Evolutionary conservation across 2,113 vertebrate genomes (phyloP).

Genomic region (Gopherus flavomarginatus): DNA sequence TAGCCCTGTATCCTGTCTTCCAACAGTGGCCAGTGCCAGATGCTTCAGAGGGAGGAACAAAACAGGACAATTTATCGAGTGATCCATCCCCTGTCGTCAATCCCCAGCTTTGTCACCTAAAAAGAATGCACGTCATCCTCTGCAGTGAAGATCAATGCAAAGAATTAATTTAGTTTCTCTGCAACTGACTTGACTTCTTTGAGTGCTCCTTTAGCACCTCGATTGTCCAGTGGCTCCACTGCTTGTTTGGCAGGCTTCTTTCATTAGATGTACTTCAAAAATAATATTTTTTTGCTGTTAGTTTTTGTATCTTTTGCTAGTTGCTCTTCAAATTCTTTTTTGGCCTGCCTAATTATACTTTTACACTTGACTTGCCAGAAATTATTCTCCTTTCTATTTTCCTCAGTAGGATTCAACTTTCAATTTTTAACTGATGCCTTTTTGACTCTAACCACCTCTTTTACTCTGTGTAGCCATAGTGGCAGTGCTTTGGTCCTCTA

Average conservation of each 20-base stretch:
- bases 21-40: no score
- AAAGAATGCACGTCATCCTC: background rate
- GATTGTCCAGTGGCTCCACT: background rate
- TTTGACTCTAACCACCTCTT: background rate
- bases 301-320: background rate
- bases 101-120: background rate
- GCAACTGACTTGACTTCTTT: background rate
- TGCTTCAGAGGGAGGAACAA: no score
- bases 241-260: background rate
- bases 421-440: background rate
- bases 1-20: no score
- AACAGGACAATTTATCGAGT: no score
- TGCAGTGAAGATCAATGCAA: background rate
- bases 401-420: background rate
- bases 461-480: background rate
- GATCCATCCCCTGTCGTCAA: no score
- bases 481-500: background rate
- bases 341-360: background rate
- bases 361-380: background rate
- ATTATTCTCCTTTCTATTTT: background rate
- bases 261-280: background rate
- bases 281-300: background rate
- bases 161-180: background rate
- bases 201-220: background rate
- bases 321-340: background rate